Percentiles rank a stretch among this genome's conserved stretches.
These are phyloP conservation scores for Nanger granti DNA, from an alignment of 2,113 vertebrate genomes.

Conservation along the genomic window DNA sequence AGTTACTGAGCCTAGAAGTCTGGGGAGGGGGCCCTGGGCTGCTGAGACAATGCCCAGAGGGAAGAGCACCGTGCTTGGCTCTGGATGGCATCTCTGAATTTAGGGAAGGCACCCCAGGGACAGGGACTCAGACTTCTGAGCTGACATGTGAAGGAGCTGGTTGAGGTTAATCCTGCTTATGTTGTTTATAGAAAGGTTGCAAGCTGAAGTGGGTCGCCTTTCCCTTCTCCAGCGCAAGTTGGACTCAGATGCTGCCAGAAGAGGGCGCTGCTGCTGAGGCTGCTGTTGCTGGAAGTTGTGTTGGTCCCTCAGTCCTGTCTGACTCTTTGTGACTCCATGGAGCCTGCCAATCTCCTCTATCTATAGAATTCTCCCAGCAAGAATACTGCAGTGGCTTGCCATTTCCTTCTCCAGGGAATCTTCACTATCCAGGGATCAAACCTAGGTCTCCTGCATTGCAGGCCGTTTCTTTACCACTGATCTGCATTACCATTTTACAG, in stretches of 20 bases:
- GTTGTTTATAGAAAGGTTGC: neutral
- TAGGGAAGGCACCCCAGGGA: rapidly evolving
- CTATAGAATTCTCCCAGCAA: neutral
- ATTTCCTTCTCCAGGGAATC: neutral
- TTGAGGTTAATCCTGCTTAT: neutral
- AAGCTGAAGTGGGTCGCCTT: neutral
- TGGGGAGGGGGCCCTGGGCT: neutral
- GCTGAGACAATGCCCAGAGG: rapidly evolving
- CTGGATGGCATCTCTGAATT: neutral
- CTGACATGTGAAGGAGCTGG: too few species aligned
- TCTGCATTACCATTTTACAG: neutral
- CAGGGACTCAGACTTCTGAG: neutral
- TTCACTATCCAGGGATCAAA: neutral
- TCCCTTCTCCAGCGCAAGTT: neutral
- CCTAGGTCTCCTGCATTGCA: too few species aligned
- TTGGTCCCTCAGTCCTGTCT: neutral
- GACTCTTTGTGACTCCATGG: neutral
- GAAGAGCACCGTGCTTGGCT: rapidly evolving
- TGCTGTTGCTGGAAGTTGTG: neutral
- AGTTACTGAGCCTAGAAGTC: neutral
- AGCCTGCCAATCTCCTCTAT: neutral
- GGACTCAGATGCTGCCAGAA: neutral
- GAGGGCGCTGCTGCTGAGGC: neutral
- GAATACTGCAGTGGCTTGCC: neutral
- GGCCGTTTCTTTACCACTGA: neutral